Percentiles rank a stretch among this genome's conserved stretches.
Conservation (phyloP, 2,113 vertebrate genomes). For the Pelecanoides urinatrix region DNA sequence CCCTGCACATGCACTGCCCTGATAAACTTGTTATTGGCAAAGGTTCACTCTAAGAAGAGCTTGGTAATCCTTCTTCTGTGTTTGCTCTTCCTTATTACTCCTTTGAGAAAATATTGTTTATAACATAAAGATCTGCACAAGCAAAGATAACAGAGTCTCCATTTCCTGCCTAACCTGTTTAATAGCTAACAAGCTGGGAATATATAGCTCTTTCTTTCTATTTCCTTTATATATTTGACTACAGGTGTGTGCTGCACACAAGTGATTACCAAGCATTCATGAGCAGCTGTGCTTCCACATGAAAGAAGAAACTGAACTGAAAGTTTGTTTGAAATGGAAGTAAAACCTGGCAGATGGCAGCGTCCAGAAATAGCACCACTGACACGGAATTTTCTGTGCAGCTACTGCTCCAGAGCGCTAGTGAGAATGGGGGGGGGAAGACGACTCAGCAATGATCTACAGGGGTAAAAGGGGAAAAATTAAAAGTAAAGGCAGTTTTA, state of each 20-base stretch:
- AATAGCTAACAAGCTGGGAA: conserved; percentile 77
- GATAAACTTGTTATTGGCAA: conserved; percentile 96
- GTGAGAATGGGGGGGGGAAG: background rate
- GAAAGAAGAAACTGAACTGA: conserved; percentile 12
- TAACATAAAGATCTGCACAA: conserved; percentile 88
- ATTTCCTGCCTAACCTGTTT: conserved; percentile 79
- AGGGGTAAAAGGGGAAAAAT: background rate
- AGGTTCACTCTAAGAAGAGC: conserved; percentile 80
- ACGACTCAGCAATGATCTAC: background rate
- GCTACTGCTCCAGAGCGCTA: background rate
- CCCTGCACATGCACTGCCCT: conserved; percentile 81
- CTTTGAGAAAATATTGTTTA: conserved; percentile 83
- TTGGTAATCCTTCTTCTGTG: conserved; percentile 81
- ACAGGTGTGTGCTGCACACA: conserved; percentile 26
- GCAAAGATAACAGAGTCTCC: conserved; percentile 84
- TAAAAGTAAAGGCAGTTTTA: background rate
- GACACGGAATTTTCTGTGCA: background rate
- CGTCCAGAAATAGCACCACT: conserved; percentile 22
- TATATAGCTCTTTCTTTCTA: conserved; percentile 10
- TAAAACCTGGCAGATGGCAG: conserved; percentile 43
- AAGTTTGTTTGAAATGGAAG: conserved; percentile 53
- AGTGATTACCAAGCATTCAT: conserved; percentile 31
- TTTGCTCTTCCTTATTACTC: conserved; percentile 85
- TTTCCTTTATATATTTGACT: conserved; percentile 16
- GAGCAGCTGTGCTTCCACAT: conserved; percentile 48